These are phyloP conservation scores for Pardosa pseudoannulata DNA, from an alignment of 2,888 invertebrate genomes.

Conservation along the genomic window DNA sequence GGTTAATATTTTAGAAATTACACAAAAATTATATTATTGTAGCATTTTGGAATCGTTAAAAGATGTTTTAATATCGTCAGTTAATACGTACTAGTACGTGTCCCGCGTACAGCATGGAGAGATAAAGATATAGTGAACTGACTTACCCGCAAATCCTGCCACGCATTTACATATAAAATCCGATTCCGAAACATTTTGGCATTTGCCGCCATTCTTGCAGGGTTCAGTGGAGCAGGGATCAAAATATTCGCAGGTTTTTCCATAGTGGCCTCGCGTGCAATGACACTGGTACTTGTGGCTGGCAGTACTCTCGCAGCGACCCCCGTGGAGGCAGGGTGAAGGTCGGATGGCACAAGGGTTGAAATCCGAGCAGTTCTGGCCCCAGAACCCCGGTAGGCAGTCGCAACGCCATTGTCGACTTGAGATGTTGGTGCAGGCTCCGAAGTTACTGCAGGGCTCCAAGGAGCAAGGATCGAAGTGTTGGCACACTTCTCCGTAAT, in stretches of 20 bases:
- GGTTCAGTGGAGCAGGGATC: conserved; percentile 75
- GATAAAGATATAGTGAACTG: too few species aligned
- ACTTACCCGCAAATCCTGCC: conserved; percentile 71
- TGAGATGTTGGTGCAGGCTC: conserved; percentile 69
- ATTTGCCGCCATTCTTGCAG: conserved; percentile 76
- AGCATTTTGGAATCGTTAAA: too few species aligned
- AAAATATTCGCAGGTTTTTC: conserved; percentile 74
- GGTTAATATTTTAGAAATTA: too few species aligned
- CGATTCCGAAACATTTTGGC: conserved; percentile 75
- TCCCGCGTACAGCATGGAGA: too few species aligned
- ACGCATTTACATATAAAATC: conserved; percentile 71
- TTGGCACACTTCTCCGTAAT: conserved; percentile 71
- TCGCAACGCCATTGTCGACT: conserved; percentile 68
- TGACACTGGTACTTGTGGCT: conserved; percentile 74
- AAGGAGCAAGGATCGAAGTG: conserved; percentile 72
- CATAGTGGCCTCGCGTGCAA: conserved; percentile 75
- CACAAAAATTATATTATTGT: too few species aligned
- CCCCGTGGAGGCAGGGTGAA: conserved; percentile 73
- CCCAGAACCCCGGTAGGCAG: conserved; percentile 72
- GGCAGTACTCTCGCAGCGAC: conserved; percentile 66
- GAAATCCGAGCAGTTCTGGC: conserved; percentile 69
- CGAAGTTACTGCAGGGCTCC: conserved; percentile 73
- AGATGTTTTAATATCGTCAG: too few species aligned
- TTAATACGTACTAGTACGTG: too few species aligned
- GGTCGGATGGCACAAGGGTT: conserved; percentile 73